phyloP scores from a whole-genome alignment of 2,888 invertebrate species.

The Stegophylla sp. region DNA sequence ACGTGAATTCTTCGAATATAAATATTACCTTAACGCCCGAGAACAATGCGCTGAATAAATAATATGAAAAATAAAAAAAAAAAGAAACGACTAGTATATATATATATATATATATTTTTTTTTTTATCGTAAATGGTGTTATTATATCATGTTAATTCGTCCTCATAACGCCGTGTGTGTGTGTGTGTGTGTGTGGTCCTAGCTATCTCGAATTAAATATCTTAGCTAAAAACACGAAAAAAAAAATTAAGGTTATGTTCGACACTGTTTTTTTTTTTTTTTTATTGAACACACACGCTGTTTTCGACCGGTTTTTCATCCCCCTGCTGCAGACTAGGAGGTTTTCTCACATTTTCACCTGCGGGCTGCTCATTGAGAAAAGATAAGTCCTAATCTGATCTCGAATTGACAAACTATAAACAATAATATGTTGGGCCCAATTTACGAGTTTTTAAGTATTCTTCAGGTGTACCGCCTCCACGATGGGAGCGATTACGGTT shows the following conservation, averaged over 20 bases:
- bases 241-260: conserved; percentile 52
- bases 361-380: conserved; percentile 24
- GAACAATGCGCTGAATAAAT: conserved; percentile 57
- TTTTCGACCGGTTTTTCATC: conserved; percentile 56
- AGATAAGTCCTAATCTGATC: conserved; percentile 38
- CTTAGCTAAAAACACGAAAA: conserved; percentile 36
- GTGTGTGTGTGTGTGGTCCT: conserved; percentile 52
- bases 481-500: too few species aligned
- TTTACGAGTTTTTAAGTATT: conserved; percentile 50
- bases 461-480: not conserved
- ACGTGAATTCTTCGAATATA: conserved; percentile 39
- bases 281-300: conserved; percentile 54
- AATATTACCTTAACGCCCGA: conserved; percentile 51
- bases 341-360: conserved; percentile 56
- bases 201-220: conserved; percentile 35
- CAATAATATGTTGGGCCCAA: conserved; percentile 35
- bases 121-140: conserved; percentile 52
- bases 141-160: conserved; percentile 55
- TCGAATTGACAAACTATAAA: conserved; percentile 30
- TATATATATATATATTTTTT: conserved; percentile 4
- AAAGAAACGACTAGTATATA: conserved; percentile 12
- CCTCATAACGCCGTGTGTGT: too few species aligned
- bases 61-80: conserved; percentile 3
- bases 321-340: conserved; percentile 49
- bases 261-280: conserved; percentile 48